phyloP scores from a whole-genome alignment of 1,140 invertebrate species.

The Listronotus bonariensis region DNA sequence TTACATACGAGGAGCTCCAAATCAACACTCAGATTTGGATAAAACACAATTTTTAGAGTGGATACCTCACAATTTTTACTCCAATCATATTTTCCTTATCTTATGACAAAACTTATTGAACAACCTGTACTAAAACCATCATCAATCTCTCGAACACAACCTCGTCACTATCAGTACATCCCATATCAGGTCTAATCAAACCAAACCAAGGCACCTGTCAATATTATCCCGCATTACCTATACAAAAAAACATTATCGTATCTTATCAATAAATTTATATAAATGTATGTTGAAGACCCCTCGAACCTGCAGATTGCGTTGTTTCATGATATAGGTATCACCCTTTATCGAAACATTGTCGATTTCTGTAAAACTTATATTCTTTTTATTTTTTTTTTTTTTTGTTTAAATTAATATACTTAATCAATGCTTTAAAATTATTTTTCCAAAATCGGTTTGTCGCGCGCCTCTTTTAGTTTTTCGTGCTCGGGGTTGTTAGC shows the following conservation, averaged over 20 bases:
- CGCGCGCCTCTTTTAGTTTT: neutral
- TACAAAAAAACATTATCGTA: constrained; percentile 39
- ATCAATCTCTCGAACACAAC: neutral
- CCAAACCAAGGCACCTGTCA: constrained; percentile 37
- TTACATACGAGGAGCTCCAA: too few species aligned
- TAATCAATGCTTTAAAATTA: neutral
- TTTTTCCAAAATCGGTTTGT: neutral
- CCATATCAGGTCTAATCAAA: neutral
- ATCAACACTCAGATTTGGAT: too few species aligned
- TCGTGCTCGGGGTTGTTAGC: neutral
- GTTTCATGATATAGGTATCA: constrained; percentile 18
- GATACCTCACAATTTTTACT: too few species aligned
- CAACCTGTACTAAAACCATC: too few species aligned
- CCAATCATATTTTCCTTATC: too few species aligned
- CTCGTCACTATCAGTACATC: constrained; percentile 7
- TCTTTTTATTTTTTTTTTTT: neutral
- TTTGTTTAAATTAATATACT: neutral
- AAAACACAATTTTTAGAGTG: too few species aligned
- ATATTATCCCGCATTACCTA: constrained; percentile 24
- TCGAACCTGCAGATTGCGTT: constrained; percentile 32
- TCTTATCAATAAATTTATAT: constrained; percentile 43
- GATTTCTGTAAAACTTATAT: constrained; percentile 4
- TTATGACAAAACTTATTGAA: too few species aligned
- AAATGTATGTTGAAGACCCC: constrained; percentile 39
- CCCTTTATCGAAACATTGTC: constrained; percentile 16